Base-by-base conservation (phyloP, 1,140 invertebrate species). In the Cryptotermes secundus region DNA sequence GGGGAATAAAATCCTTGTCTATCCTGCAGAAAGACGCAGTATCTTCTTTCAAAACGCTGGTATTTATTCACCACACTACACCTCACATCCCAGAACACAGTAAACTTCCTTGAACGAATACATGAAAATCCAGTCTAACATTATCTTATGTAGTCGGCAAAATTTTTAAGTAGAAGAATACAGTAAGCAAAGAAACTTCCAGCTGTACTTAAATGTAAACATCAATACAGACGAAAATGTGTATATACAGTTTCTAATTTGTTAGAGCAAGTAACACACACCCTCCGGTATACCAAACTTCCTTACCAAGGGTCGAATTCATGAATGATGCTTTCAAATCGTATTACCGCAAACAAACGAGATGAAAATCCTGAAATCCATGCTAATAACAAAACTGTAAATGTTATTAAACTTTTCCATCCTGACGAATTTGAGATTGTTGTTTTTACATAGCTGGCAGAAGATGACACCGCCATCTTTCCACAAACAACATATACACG, bases 261-360 rank as follows among this genome's bases (percentile, higher is more conserved):
- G 53, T 72, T n/a, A 31, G 0, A n/a, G 26, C 4, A 38, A 38
- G 10, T 12, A 80, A 80, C 36, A 36, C 80, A 80, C 80, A 26
- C 26, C 26, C 9, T 72, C 26, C 59, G 4, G n/a, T n/a, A 72
- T 2, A 9, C 10, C 59, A 31, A 72, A 72, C 31, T 72, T 65
- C 90, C 95, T 93, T 92, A 99, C 98, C 98, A 99, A 89, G 99
- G 99, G 92, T 99, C 99, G 90, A 99, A 99, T 91, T 99, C 99
- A 90, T 99, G 99, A 89, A 99, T 99, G 88, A 99, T 99, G 91
- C 97, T 99, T 91, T 99, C 99, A 90, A 99, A 99, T 85, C 99
- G 94, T 88, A 99, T 99, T 81, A 99, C 98, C 86, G 99, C 98
- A 91, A 99, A 99, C 81, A 99, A 92, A 88, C 99, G 94, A 84